A percentile compares a stretch with the other conserved stretches of the same genome.
These are phyloP conservation scores for Micromys minutus DNA, from an alignment of 2,113 vertebrate genomes.

Conservation along the genomic window DNA sequence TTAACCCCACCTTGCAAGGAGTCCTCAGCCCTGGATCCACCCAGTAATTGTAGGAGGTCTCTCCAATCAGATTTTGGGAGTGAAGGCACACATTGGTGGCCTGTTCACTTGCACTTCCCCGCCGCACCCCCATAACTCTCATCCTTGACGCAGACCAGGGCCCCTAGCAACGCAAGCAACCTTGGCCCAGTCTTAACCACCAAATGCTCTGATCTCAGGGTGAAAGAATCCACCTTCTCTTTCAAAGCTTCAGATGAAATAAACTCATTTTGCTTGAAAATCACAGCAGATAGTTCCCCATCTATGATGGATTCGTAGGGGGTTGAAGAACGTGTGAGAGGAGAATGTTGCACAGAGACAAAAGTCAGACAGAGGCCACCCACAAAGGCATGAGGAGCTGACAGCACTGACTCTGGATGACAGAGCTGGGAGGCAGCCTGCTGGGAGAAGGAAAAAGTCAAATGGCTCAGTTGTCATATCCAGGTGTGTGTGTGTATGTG, in stretches of 20 bases:
- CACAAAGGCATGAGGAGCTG: background rate
- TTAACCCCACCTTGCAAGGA: constrained; percentile 77
- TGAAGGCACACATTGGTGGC: background rate
- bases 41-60: constrained; percentile 65
- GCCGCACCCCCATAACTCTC: background rate
- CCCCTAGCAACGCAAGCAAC: constrained; percentile 11
- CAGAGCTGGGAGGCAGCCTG: background rate
- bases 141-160: background rate
- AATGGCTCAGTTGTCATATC: background rate
- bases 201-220: constrained; percentile 10
- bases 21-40: constrained; percentile 57
- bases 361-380: background rate
- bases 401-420: background rate
- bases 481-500: background rate
- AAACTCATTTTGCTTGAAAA: constrained; percentile 8
- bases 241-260: constrained; percentile 33
- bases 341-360: background rate
- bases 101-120: background rate
- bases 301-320: constrained; percentile 1
- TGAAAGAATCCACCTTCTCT: constrained; percentile 66
- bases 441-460: background rate
- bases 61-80: constrained; percentile 19
- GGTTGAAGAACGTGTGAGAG: background rate
- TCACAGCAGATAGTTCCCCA: background rate
- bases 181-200: background rate